Evolutionary conservation across 2,797 vertebrate genomes (phyloP).

Genomic region (Peromyscus attwateri): DNA sequence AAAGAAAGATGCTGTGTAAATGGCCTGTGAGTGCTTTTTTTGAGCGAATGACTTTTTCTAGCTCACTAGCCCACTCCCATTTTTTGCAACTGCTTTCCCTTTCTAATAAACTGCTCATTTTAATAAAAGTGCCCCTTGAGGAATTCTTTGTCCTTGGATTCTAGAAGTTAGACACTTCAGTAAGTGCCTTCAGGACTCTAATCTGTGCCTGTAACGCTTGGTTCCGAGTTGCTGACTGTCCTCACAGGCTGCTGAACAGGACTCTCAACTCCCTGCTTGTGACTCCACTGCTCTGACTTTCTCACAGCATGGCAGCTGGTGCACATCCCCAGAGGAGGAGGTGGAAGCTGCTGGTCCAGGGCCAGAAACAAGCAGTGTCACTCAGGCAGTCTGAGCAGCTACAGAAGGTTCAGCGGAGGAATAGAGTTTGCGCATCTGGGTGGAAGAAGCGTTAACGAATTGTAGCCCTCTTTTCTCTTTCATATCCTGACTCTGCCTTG

Average conservation of each 20-base stretch:
- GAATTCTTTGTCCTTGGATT: not conserved
- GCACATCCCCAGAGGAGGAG: conserved; percentile 4
- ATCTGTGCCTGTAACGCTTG: not conserved
- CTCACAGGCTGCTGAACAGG: not conserved
- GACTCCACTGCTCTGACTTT: not conserved
- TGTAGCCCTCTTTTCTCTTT: not conserved
- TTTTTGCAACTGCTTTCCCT: not conserved
- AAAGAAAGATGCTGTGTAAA: not conserved
- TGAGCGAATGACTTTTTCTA: not conserved
- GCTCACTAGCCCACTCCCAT: no score
- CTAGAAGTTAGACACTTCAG: not conserved
- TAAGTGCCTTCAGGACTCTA: not conserved
- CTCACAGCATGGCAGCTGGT: not conserved
- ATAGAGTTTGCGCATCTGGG: not conserved
- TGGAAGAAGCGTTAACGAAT: not conserved
- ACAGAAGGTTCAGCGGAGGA: not conserved
- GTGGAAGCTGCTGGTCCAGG: not conserved
- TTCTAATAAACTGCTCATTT: not conserved
- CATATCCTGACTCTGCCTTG: not conserved
- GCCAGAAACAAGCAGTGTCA: not conserved
- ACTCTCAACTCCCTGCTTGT: rapidly evolving
- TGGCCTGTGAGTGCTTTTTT: not conserved
- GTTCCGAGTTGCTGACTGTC: not conserved
- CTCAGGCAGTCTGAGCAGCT: not conserved
- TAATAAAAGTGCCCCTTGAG: not conserved